Evolutionary conservation across 2,113 vertebrate species (phyloP), one percentile per base, ranked within the genome.

Genomic region (Notothenia coriiceps): DNA sequence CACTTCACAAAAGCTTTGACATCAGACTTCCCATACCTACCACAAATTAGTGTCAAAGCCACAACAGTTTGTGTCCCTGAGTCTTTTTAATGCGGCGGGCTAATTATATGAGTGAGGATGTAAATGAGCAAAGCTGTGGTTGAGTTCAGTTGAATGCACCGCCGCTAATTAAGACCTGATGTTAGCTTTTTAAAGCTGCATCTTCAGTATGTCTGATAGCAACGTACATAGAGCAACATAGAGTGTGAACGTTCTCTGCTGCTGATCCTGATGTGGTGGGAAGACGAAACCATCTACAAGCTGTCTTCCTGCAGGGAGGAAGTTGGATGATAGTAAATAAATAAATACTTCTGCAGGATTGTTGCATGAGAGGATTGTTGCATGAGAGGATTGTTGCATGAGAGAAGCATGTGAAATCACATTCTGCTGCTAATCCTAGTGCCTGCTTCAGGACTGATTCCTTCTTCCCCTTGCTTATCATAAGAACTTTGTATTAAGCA

Each of bases 81-180:
- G 29, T 60, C 2, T 25, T 75, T 79, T 54, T 61, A 44, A 59
- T 75, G 20, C 50, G 40, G 60, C 2, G 0, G 51, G 33, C 65
- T 59, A 33, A 64, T 76, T 57, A 76, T 18, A 20, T 64, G 72
- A 76, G 25, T 56, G 57, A 74, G 55, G 43, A 57, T 50, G 43
- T 57, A 40, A 69, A 74, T 62, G 55, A 78, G 63, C 50, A 33
- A 52, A 60, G 51, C 29, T 69, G 50, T 1, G 4, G 75, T 25
- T 25, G 57, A 52, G 55, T 84, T 52, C 1, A 68, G 63, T 59
- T 66, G 20, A 74, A 74, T 33, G 10, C 40, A 13, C 18, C 50
- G 46, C 25, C 2, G 10, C 66, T 75, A 49, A 70, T 74, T 59
- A 71, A 66, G 44, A 33, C 2, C 64, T 59, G 65, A 74, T 59